Percentiles rank a stretch among this genome's conserved stretches.
phyloP scores from a whole-genome alignment of 2,797 vertebrate genomes.

The Catamblyrhynchus diadema region DNA sequence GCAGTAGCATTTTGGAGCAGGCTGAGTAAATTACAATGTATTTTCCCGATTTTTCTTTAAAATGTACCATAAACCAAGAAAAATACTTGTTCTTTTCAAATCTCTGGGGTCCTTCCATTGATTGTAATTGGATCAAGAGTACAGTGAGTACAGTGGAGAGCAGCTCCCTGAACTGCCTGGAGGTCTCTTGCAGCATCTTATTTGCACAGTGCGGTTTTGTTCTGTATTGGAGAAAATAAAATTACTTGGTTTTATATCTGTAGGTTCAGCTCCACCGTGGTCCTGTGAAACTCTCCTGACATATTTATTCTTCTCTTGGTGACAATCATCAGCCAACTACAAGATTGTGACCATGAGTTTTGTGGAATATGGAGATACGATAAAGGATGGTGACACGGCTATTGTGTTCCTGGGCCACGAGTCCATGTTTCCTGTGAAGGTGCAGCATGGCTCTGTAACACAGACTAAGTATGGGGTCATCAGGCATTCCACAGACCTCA shows the following conservation, averaged over 20 bases:
- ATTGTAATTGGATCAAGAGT: neutral
- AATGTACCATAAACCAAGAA: neutral
- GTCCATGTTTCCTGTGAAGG: slow-evolving; percentile 89
- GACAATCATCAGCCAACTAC: neutral
- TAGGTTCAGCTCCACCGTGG: neutral
- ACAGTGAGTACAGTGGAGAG: rapidly evolving
- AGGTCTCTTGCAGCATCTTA: neutral
- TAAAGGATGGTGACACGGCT: slow-evolving; percentile 91
- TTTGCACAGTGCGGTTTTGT: neutral
- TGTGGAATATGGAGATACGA: slow-evolving; percentile 85
- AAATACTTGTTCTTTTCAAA: neutral
- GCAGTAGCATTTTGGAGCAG: neutral
- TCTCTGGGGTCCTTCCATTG: neutral
- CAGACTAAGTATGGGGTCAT: slow-evolving; percentile 95
- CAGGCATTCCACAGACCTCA: slow-evolving; percentile 91
- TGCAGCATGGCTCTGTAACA: slow-evolving; percentile 87
- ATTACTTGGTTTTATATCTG: neutral
- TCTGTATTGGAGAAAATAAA: neutral
- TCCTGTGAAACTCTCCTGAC: neutral
- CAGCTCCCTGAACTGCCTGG: neutral
- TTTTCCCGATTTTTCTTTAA: neutral
- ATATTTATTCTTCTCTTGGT: neutral
- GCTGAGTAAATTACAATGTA: neutral
- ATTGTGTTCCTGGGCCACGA: slow-evolving; percentile 91
- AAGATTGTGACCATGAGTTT: slow-evolving; percentile 85